Base-by-base conservation (phyloP, 2,888 invertebrate genomes). In the Monopis laevigella region DNA sequence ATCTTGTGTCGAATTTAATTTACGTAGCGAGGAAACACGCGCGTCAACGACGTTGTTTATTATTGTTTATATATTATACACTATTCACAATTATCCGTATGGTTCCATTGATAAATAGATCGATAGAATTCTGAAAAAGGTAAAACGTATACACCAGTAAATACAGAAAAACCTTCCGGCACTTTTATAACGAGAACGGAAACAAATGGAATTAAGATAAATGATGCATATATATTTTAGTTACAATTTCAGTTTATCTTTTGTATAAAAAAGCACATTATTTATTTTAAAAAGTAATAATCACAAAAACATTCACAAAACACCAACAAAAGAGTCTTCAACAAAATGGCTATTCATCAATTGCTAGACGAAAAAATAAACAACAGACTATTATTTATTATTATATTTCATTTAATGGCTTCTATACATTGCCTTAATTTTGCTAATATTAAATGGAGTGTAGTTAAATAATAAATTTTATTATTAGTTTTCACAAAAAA, bases 321-420 rank as follows among this genome's bases (percentile, higher is more conserved):
- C 81, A 82, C 80, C 66, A 81, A 81, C 81, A 82, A 82, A 80
- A 81, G 78, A 65, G 72, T 80, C 69, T 74, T 73, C 77, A 36
- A 16, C 14, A 80, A 80, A 80, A 80, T 80, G 80, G 80, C 80
- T 77, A 78, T 78, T 75, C 77, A 75, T 75, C 66, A 73, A 57
- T 52, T 78, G 77, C 78, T 73, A 71, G 60, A 56, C 62, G 63
- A 64, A 77, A 75, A 77, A 40, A 78, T 63, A 67, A 29, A 24
- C 10, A 7, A 24, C 24, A 24, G 24, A 24, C 24, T 7, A 10
- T 5, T 24, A 7, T 24, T 7, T 24, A 7, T 24, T 24, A 6
- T 24, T n/a, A n/a, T n/a, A n/a, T n/a, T n/a, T n/a, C n/a, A n/a
- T n/a, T n/a, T n/a, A n/a, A n/a, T n/a, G n/a, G n/a, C n/a, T n/a